Evolutionary conservation across 2,888 invertebrate genomes (phyloP).

Genomic region (Neocrepidodera transversa): DNA sequence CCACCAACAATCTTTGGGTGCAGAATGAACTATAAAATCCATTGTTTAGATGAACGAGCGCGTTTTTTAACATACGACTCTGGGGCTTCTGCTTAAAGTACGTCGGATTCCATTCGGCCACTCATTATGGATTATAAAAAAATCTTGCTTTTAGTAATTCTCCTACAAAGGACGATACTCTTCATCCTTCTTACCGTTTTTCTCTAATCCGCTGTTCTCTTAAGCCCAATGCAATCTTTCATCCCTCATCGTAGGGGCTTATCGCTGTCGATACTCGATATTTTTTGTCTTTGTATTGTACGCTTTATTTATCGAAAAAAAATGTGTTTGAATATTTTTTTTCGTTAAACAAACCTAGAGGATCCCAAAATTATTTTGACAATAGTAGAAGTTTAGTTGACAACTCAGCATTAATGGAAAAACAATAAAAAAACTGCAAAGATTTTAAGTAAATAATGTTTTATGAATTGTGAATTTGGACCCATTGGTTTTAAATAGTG

Average conservation of each 20-base stretch:
- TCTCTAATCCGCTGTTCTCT: constrained; percentile 23
- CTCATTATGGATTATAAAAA: constrained; percentile 51
- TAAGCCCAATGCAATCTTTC: constrained; percentile 26
- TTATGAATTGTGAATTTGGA: too few species aligned
- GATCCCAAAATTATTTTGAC: too few species aligned
- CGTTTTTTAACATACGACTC: constrained; percentile 43
- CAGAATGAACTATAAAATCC: constrained; percentile 42
- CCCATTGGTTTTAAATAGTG: too few species aligned
- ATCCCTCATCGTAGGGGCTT: constrained; percentile 14
- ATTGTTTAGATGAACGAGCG: constrained; percentile 52
- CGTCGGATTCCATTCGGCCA: constrained; percentile 46
- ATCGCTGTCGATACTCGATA: constrained; percentile 1
- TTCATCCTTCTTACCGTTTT: constrained; percentile 30
- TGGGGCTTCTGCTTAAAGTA: constrained; percentile 33
- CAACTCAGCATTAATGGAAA: too few species aligned
- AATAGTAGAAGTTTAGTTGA: too few species aligned
- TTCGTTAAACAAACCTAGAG: too few species aligned
- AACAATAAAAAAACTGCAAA: too few species aligned
- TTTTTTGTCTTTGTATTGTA: neutral
- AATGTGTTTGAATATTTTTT: neutral
- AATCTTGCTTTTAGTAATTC: constrained; percentile 45
- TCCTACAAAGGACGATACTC: constrained; percentile 43
- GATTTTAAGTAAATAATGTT: too few species aligned
- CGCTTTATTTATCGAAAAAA: neutral
- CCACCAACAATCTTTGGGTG: constrained; percentile 47